Evolutionary conservation across 2,113 vertebrate species (phyloP).

Genomic region (Scophthalmus maximus): DNA sequence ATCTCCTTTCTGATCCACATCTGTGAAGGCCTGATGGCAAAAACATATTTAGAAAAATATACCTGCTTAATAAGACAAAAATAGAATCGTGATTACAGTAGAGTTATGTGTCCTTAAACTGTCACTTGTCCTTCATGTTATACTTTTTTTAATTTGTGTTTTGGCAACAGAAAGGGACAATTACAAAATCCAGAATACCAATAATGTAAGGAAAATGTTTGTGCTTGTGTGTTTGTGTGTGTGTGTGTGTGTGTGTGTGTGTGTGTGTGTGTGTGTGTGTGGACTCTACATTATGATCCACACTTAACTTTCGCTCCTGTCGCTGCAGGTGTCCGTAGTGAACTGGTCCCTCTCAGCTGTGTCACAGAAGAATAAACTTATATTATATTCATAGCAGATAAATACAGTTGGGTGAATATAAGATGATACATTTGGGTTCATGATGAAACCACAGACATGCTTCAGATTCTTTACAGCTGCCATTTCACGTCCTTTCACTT

Average conservation of each 20-base stretch:
- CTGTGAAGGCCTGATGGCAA: neutral
- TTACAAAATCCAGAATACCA: neutral
- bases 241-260: neutral
- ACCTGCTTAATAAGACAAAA: no score
- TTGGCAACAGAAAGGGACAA: neutral
- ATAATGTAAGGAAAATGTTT: neutral
- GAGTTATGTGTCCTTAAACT: neutral
- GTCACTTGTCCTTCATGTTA: neutral
- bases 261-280: neutral
- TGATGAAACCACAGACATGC: neutral
- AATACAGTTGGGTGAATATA: no score
- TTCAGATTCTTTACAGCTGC: neutral
- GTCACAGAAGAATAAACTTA: neutral
- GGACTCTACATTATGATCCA: neutral
- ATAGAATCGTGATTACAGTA: neutral
- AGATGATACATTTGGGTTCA: neutral
- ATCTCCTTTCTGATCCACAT: no score
- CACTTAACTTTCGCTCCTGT: no score
- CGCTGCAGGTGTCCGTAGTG: neutral
- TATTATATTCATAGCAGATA: no score
- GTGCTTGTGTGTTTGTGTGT: neutral
- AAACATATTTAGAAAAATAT: neutral
- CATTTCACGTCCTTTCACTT: no score
- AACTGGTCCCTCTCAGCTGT: neutral
- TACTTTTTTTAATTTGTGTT: neutral